phyloP scores from a whole-genome alignment of 1,140 invertebrate genomes.

The Sitobion miscanthi region DNA sequence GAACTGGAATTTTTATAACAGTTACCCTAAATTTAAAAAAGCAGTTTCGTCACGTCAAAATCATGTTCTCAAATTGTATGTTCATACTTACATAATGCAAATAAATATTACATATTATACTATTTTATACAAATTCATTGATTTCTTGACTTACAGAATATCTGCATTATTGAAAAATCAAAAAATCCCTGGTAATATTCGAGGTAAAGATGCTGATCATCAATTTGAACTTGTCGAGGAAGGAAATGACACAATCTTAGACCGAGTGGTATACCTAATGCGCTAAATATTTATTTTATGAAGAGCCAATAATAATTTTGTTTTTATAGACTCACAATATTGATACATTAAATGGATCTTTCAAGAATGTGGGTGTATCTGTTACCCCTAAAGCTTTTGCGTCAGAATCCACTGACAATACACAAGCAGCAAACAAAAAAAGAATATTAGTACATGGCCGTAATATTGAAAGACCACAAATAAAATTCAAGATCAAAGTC shows the following conservation, averaged over 20 bases:
- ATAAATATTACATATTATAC: not conserved
- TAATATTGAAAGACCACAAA: constrained; percentile 74
- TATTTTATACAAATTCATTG: constrained; percentile 60
- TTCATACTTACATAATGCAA: constrained; percentile 36
- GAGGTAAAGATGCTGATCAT: constrained; percentile 60
- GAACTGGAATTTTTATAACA: constrained; percentile 74
- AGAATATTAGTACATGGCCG: constrained; percentile 61
- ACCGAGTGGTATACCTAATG: constrained; percentile 70
- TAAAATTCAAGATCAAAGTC: constrained; percentile 83
- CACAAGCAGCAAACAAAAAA: constrained; percentile 77
- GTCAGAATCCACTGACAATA: constrained; percentile 63
- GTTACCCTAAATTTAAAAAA: constrained; percentile 73
- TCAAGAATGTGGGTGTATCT: constrained; percentile 47
- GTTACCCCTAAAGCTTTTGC: constrained; percentile 55
- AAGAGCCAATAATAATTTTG: constrained; percentile 69
- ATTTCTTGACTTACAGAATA: constrained; percentile 61
- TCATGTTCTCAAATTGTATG: constrained; percentile 67
- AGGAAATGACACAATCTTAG: constrained; percentile 81
- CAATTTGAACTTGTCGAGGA: constrained; percentile 60
- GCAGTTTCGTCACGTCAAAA: constrained; percentile 68
- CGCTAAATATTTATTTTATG: not conserved
- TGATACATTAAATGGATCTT: constrained; percentile 55
- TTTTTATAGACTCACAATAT: constrained; percentile 69
- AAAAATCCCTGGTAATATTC: constrained; percentile 69
- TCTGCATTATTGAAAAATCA: constrained; percentile 67